phyloP scores from a whole-genome alignment of 2,113 vertebrate genomes.

The Colaptes auratus region DNA sequence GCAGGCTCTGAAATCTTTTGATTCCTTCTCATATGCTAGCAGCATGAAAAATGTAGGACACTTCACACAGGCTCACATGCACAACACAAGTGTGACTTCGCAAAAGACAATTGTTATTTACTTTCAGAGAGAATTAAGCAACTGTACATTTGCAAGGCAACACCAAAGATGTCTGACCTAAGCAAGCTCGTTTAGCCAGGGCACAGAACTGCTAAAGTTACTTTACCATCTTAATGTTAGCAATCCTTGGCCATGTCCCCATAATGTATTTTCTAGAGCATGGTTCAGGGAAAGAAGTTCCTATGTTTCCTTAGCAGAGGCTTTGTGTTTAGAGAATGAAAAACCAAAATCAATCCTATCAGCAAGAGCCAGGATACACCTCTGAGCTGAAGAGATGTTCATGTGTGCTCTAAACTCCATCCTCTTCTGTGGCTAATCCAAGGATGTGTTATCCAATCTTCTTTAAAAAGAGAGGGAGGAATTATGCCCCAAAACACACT shows the following conservation, averaged over 20 bases:
- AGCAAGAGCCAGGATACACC: background rate
- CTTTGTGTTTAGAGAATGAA: background rate
- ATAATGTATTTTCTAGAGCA: rapidly evolving
- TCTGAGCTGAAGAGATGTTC: background rate
- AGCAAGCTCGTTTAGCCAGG: background rate
- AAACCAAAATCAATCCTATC: background rate
- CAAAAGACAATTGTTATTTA: background rate
- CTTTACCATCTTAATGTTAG: background rate
- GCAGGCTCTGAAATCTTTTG: conserved; percentile 17
- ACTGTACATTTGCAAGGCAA: background rate
- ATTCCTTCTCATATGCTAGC: background rate
- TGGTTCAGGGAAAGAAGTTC: background rate
- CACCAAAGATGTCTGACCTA: background rate
- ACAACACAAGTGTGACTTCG: rapidly evolving
- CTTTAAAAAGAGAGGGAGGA: background rate
- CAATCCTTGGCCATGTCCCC: background rate
- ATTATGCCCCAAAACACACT: background rate
- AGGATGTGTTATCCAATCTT: background rate
- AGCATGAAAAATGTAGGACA: conserved; percentile 6
- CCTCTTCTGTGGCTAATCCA: background rate
- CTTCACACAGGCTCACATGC: background rate
- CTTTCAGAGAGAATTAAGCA: background rate
- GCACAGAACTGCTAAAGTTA: background rate
- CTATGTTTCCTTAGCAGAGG: background rate
- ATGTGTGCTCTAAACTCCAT: background rate